These are phyloP conservation scores for mouse (Mus musculus) DNA, from an alignment of 2,113 vertebrate species.

Conservation along the genomic window DNA sequence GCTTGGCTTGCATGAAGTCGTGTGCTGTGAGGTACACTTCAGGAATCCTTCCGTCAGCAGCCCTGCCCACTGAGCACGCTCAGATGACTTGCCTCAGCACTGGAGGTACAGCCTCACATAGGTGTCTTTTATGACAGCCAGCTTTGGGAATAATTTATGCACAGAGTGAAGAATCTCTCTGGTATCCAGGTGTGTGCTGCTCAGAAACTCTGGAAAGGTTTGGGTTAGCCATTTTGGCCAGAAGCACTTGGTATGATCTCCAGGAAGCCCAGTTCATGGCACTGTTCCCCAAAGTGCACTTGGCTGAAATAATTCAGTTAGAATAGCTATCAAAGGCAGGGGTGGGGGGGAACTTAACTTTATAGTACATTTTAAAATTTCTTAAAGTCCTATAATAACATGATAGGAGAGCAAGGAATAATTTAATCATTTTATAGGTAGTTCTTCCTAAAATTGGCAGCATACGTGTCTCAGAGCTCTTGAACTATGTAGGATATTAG, in stretches of 20 bases:
- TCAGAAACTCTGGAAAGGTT: constrained; percentile 41
- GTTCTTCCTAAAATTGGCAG: constrained; percentile 14
- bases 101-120: background rate
- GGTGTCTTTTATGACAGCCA: background rate
- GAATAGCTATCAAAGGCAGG: background rate
- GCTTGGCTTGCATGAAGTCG: background rate
- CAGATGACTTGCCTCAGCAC: background rate
- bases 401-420: background rate
- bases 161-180: background rate
- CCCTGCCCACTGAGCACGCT: background rate
- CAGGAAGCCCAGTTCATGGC: constrained; percentile 49
- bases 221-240: constrained; percentile 40
- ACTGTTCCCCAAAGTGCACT: constrained; percentile 15
- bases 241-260: constrained; percentile 37
- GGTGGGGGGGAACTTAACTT: background rate
- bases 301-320: constrained; percentile 44
- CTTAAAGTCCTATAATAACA: constrained; percentile 39
- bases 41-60: background rate
- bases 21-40: background rate
- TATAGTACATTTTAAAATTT: background rate
- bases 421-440: background rate
- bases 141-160: background rate
- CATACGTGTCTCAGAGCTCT: background rate
- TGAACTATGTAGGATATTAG: background rate
- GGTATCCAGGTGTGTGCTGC: background rate